Evolutionary conservation across 2,797 vertebrate genomes (phyloP), one percentile per base, ranked within the genome.

Genomic region (Paguma larvata): DNA sequence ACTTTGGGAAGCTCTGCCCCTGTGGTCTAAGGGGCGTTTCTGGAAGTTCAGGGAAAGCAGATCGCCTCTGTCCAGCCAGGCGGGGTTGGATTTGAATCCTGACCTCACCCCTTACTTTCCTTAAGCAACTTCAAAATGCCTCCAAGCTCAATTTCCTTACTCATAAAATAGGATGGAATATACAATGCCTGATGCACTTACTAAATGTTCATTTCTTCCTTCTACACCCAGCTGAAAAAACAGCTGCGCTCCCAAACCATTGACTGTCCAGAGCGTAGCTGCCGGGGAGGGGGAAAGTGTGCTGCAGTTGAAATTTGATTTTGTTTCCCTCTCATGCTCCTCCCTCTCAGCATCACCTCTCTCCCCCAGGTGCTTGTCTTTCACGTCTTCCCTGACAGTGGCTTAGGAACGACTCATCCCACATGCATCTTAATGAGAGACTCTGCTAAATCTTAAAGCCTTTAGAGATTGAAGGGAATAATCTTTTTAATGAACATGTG

Each of bases 361-460:
- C 70, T 77, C 19, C 70, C 63, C 67, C 67, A 92, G 79, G 84
- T 70, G 27, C 89, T 89, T 89, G 48, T 83, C 88, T 94, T 95
- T 94, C 86, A 92, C 89, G 59, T 83, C 73, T 85, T 92, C 62
- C 15, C 80, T 83, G 78, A 85, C 79, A 90, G 85, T 70, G 91
- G 53, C 82, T 95, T 56, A 82, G 56, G 93, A 27, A 78, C 91
- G 85, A 95, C 89, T 97, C 85, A 94, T 82, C 41, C 94, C 53
- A 88, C 56, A 82, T 88, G 68, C 75, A 70, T 86, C 91, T 97
- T 97, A 97, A 96, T 96, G 95, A 97, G n/a, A 93, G 53, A 72
- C 67, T 92, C 34, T 53, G 78, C 34, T 89, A 95, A 97, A 96
- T 86, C 73, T 91, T 93, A 87, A 90, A 94, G 70, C 34, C 65